phyloP scores from a whole-genome alignment of 1,140 invertebrate genomes.

The Asobara japonica region DNA sequence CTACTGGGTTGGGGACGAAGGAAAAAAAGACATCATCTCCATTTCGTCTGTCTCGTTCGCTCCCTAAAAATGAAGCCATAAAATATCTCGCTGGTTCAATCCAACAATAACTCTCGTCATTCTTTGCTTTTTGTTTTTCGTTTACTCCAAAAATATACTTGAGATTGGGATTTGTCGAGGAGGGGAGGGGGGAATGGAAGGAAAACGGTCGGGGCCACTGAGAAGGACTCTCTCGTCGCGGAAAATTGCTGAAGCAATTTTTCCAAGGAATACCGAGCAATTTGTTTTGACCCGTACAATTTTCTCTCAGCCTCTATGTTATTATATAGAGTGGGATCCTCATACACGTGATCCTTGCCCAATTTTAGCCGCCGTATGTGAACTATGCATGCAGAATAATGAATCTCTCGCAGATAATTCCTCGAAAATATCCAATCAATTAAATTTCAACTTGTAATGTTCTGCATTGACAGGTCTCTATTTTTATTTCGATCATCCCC shows the following conservation, averaged over 20 bases:
- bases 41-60: neutral
- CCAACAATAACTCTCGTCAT: neutral
- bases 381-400: too few relatives aligned
- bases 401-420: too few relatives aligned
- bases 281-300: neutral
- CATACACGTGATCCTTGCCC: neutral
- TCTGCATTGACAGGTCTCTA: neutral
- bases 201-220: neutral
- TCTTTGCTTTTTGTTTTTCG: neutral
- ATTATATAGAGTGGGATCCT: neutral
- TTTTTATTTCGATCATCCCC: slow-evolving; percentile 5
- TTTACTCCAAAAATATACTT: neutral
- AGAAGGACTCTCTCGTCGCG: neutral
- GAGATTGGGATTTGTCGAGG: neutral
- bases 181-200: too few relatives aligned
- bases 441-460: neutral
- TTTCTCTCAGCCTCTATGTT: neutral
- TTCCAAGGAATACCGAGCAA: neutral
- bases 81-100: neutral
- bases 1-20: too few relatives aligned
- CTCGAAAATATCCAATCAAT: too few relatives aligned
- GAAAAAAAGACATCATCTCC: too few relatives aligned
- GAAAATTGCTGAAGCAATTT: neutral
- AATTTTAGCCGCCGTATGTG: neutral
- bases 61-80: neutral